Percentiles rank a stretch among this genome's conserved stretches.
phyloP scores from a whole-genome alignment of 1,140 invertebrate genomes.

The Drosophila setifemur region DNA sequence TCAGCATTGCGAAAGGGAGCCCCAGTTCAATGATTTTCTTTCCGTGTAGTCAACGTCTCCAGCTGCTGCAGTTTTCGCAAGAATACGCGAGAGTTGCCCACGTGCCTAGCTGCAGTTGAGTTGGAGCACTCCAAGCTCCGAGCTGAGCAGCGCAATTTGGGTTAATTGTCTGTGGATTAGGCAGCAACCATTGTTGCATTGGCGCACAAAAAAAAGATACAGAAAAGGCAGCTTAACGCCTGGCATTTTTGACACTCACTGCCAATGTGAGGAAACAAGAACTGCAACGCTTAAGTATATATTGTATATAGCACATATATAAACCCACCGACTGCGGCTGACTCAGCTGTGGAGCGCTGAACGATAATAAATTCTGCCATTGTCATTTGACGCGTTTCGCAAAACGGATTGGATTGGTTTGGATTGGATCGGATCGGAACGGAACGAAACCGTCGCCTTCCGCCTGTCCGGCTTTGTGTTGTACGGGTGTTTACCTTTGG shows the following conservation, averaged over 20 bases:
- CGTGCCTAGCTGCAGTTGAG: too few relatives aligned
- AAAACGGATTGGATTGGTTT: too few relatives aligned
- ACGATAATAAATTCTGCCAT: constrained; percentile 60
- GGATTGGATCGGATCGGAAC: too few relatives aligned
- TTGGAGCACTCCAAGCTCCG: too few relatives aligned
- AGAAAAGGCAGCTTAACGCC: constrained; percentile 69
- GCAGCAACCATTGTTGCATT: constrained; percentile 53
- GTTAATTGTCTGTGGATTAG: constrained; percentile 74
- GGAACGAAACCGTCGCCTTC: constrained; percentile 13
- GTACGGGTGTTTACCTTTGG: constrained; percentile 20
- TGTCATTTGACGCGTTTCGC: constrained; percentile 67
- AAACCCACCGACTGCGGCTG: constrained; percentile 21
- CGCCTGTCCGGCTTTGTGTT: constrained; percentile 27
- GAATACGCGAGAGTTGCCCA: constrained; percentile 61
- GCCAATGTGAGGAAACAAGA: constrained; percentile 51
- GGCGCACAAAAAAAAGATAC: constrained; percentile 17
- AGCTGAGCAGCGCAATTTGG: constrained; percentile 57
- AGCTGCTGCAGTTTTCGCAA: constrained; percentile 47
- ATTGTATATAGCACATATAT: constrained; percentile 11
- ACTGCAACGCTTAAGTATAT: constrained; percentile 30
- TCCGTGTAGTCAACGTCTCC: constrained; percentile 8
- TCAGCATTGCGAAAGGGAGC: too few relatives aligned
- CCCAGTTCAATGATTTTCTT: too few relatives aligned
- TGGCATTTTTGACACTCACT: constrained; percentile 67
- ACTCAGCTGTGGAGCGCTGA: constrained; percentile 55